A percentile compares a stretch with the other conserved stretches of the same genome.
Evolutionary conservation across 2,888 invertebrate species (phyloP).

Genomic region (Notodonta dromedarius): DNA sequence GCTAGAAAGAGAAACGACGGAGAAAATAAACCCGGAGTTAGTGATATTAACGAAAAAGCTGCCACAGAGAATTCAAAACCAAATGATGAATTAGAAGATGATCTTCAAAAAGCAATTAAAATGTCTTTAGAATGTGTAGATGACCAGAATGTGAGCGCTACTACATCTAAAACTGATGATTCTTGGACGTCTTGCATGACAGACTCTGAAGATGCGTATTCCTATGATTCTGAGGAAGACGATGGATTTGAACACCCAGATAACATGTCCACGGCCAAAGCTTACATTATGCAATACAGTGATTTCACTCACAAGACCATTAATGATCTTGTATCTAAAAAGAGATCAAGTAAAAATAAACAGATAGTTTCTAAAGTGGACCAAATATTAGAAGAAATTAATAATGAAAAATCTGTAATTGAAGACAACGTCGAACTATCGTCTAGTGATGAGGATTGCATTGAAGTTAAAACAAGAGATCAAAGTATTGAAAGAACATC

Average conservation of each 20-base stretch:
- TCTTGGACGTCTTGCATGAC: constrained; percentile 74
- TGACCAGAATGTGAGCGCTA: constrained; percentile 54
- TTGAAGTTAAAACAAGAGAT: constrained; percentile 56
- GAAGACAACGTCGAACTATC: constrained; percentile 62
- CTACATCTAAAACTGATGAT: constrained; percentile 70
- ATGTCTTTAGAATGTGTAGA: constrained; percentile 74
- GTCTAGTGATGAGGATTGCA: constrained; percentile 68
- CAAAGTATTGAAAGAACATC: constrained; percentile 36
- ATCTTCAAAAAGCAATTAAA: constrained; percentile 81
- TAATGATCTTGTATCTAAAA: constrained; percentile 76
- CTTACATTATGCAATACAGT: constrained; percentile 90
- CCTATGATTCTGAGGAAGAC: constrained; percentile 74
- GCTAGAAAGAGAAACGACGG: constrained; percentile 68
- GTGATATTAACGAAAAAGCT: constrained; percentile 32
- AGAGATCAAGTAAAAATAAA: constrained; percentile 50
- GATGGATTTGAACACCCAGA: constrained; percentile 68
- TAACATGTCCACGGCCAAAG: constrained; percentile 84
- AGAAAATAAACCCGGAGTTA: constrained; percentile 43
- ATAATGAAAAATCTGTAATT: constrained; percentile 66
- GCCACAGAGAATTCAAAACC: constrained; percentile 40
- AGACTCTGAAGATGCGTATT: constrained; percentile 51
- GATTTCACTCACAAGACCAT: constrained; percentile 90
- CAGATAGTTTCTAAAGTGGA: constrained; percentile 51
- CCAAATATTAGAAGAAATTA: constrained; percentile 66
- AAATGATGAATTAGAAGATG: constrained; percentile 56